Evolutionary conservation across 1,140 invertebrate species (phyloP).

Genomic region (Ectropis grisescens): DNA sequence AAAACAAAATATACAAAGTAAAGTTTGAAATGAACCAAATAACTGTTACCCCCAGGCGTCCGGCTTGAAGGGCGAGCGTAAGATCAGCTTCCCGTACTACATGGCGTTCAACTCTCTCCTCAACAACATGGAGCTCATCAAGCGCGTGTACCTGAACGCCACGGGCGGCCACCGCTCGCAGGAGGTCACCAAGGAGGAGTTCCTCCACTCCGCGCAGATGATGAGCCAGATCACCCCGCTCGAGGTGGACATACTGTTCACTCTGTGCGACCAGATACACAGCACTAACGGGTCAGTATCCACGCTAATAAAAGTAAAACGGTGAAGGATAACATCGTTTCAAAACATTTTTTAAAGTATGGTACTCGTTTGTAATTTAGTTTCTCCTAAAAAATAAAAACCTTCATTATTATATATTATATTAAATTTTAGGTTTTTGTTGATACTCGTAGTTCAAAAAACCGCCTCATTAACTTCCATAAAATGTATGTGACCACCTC

Average conservation of each 20-base stretch:
- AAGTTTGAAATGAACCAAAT: no score
- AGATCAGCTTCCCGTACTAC: slow-evolving; percentile 97
- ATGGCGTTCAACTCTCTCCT: slow-evolving; percentile 98
- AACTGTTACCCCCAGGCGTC: slow-evolving; percentile 84
- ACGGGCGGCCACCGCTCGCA: slow-evolving; percentile 88
- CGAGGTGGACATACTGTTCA: slow-evolving; percentile 98
- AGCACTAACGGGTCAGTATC: slow-evolving; percentile 72
- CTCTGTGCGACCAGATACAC: slow-evolving; percentile 91
- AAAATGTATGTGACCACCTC: no score
- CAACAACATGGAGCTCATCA: slow-evolving; percentile 99
- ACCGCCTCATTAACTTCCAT: no score
- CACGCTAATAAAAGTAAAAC: no score
- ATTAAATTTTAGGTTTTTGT: no score
- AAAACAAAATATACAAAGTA: no score
- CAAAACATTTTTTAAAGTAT: no score
- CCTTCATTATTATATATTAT: no score
- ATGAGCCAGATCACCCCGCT: slow-evolving; percentile 99
- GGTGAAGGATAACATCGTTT: no score
- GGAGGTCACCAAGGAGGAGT: slow-evolving; percentile 97
- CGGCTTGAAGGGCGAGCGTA: slow-evolving; percentile 78
- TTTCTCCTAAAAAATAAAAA: no score
- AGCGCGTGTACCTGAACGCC: slow-evolving; percentile 95
- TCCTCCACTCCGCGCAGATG: slow-evolving; percentile 96
- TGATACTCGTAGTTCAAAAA: no score
- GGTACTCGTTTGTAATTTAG: no score